A percentile compares a stretch with the other conserved stretches of the same genome.
Conservation (phyloP, 1,140 invertebrate genomes). For the Zaprionus lachaisei region DNA sequence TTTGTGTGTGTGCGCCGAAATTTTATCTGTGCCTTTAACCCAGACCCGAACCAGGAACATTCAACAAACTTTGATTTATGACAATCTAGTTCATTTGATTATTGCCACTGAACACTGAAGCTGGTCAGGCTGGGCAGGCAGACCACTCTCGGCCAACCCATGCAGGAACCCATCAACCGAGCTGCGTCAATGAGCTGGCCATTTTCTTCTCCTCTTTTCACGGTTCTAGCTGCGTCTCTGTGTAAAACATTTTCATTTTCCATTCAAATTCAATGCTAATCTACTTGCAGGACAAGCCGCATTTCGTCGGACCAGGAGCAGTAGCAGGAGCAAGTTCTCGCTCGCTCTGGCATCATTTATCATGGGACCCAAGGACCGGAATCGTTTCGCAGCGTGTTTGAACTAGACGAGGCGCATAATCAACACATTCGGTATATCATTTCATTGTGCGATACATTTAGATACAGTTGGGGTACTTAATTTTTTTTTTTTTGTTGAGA, state of each 20-base stretch:
- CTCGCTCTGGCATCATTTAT: constrained; percentile 69
- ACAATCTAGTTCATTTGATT: constrained; percentile 79
- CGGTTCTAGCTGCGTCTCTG: constrained; percentile 4
- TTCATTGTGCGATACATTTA: constrained; percentile 57
- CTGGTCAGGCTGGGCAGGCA: neutral
- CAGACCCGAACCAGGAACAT: constrained; percentile 52
- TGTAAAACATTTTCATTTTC: constrained; percentile 77
- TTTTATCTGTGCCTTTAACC: constrained; percentile 72
- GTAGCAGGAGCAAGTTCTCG: constrained; percentile 25
- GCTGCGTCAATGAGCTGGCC: constrained; percentile 5
- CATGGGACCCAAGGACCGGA: constrained; percentile 55
- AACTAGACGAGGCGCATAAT: constrained; percentile 63
- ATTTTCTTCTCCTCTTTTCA: constrained; percentile 8
- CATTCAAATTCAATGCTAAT: constrained; percentile 81
- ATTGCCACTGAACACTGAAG: constrained; percentile 50
- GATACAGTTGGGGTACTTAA: constrained; percentile 35
- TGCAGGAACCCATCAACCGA: constrained; percentile 4
- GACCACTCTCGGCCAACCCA: neutral
- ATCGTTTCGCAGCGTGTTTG: constrained; percentile 52
- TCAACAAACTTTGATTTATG: constrained; percentile 79
- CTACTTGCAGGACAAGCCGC: constrained; percentile 72
- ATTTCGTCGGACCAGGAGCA: constrained; percentile 35
- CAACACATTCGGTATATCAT: constrained; percentile 71
- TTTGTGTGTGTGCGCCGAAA: constrained; percentile 49
- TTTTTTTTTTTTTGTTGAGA: constrained; percentile 14